Conservation (phyloP, 2,113 vertebrate genomes). For the Apodemus speciosus region DNA sequence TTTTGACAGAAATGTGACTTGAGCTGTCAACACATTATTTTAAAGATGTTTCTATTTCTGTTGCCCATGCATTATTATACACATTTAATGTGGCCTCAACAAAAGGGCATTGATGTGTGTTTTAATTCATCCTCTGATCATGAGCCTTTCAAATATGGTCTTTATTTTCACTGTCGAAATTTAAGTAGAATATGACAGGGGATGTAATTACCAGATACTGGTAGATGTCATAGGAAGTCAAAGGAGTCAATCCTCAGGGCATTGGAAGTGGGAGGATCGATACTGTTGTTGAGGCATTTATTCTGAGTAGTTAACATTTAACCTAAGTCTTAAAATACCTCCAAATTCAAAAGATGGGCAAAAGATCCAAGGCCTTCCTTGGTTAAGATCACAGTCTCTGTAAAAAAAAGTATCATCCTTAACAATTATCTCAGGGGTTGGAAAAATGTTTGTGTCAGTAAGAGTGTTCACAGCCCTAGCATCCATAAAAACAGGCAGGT, state of each 20-base stretch:
- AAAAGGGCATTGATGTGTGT: not conserved
- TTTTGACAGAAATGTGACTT: not conserved
- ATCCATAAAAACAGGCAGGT: not conserved
- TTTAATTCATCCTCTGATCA: not conserved
- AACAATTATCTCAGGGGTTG: not conserved
- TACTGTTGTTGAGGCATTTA: not conserved
- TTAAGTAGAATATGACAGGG: not conserved
- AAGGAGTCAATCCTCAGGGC: not conserved
- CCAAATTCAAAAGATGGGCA: not conserved
- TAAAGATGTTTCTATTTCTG: not conserved
- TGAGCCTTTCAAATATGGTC: not conserved
- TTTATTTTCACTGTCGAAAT: not conserved
- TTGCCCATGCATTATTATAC: not conserved
- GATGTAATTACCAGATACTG: not conserved
- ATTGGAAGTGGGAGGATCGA: not conserved
- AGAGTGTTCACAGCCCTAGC: too few species aligned
- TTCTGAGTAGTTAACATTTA: not conserved
- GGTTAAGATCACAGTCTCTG: not conserved
- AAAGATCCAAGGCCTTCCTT: not conserved
- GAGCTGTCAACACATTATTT: not conserved
- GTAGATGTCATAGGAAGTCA: not conserved
- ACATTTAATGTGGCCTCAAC: not conserved
- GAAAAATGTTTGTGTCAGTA: not conserved
- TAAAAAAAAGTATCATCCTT: not conserved
- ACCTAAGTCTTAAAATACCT: not conserved